Evolutionary conservation across 2,888 invertebrate species (phyloP).

Genomic region (Protonemura montana): DNA sequence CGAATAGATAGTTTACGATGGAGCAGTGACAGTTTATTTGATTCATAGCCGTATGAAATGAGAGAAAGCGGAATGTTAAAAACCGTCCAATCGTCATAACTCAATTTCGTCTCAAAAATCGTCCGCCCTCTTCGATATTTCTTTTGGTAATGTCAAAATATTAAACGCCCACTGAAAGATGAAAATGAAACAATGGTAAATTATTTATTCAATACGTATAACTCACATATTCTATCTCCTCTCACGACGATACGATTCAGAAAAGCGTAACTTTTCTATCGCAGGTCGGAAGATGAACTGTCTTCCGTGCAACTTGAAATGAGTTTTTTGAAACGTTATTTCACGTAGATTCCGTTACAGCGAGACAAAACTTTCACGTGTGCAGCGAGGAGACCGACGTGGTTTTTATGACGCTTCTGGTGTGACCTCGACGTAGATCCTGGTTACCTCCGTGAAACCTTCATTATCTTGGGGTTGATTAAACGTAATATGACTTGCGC

Average conservation of each 20-base stretch:
- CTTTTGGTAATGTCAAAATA: constrained; percentile 48
- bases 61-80: constrained; percentile 14
- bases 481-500: constrained; percentile 51
- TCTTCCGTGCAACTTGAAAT: constrained; percentile 37
- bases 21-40: constrained; percentile 21
- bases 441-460: constrained; percentile 50
- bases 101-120: constrained; percentile 47
- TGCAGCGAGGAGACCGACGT: neutral
- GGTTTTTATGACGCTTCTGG: constrained; percentile 13
- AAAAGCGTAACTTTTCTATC: neutral
- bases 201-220: constrained; percentile 30
- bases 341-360: constrained; percentile 36
- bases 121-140: constrained; percentile 48
- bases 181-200: constrained; percentile 46
- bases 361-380: constrained; percentile 33
- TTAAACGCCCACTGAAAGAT: constrained; percentile 47
- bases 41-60: constrained; percentile 31
- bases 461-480: constrained; percentile 55
- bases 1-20: constrained; percentile 47
- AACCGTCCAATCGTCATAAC: constrained; percentile 46
- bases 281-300: constrained; percentile 17
- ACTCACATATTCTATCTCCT: neutral
- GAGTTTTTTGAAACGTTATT: constrained; percentile 41
- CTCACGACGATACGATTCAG: neutral
- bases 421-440: constrained; percentile 44